phyloP scores from a whole-genome alignment of 2,797 vertebrate species.

The Rhodeus uyekii region DNA sequence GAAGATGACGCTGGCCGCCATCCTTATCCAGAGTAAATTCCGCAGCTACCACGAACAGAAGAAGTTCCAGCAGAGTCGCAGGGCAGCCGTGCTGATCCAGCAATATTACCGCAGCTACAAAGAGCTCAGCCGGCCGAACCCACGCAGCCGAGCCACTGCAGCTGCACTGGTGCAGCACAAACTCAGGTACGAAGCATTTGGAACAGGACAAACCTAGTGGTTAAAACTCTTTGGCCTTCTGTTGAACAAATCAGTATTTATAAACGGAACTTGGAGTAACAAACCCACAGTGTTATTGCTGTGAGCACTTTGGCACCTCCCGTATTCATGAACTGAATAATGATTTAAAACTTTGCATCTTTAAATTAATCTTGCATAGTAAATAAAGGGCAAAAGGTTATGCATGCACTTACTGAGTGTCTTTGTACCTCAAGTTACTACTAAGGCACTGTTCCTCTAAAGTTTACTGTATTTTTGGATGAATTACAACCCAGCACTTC shows the following conservation, averaged over 20 bases:
- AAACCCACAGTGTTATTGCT: not conserved
- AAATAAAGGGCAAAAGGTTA: not conserved
- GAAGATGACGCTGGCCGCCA: slow-evolving; percentile 99
- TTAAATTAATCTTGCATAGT: not conserved
- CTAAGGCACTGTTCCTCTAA: not conserved
- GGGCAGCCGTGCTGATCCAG: slow-evolving; percentile 97
- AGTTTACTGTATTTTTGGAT: not conserved
- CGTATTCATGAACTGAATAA: not conserved
- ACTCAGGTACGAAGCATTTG: slow-evolving; percentile 74
- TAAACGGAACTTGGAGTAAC: not conserved
- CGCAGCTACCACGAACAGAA: slow-evolving; percentile 98
- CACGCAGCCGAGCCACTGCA: slow-evolving; percentile 76
- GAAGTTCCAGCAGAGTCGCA: slow-evolving; percentile 97
- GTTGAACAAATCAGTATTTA: not conserved
- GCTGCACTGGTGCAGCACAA: slow-evolving; percentile 83
- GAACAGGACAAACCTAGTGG: not conserved
- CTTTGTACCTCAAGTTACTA: not conserved
- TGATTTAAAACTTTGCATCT: not conserved
- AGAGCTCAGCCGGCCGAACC: slow-evolving; percentile 86
- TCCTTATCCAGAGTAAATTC: slow-evolving; percentile 99
- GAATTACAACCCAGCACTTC: not conserved
- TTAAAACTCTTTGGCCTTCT: not conserved
- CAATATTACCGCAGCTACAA: slow-evolving; percentile 98
- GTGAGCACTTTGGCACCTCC: not conserved
- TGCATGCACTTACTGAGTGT: not conserved